Conservation (phyloP, 2,888 invertebrate species). For the Chloromyia formosa region DNA sequence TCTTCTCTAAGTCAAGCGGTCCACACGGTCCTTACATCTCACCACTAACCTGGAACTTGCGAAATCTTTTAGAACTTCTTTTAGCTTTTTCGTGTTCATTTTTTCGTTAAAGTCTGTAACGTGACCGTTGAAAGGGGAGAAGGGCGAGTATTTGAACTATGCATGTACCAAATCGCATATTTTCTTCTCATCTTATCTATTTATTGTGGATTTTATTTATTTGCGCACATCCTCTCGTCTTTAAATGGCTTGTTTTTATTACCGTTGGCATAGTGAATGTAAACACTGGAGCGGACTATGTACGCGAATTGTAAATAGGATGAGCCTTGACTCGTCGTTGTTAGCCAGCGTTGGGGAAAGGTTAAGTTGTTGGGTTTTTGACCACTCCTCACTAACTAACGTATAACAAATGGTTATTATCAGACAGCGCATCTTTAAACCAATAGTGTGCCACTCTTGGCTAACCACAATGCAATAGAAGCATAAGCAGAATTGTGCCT, state of each 20-base stretch:
- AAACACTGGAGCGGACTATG: constrained; percentile 9
- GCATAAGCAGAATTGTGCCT: too few species aligned
- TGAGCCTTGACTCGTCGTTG: background rate
- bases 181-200: constrained; percentile 14
- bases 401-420: constrained; percentile 35
- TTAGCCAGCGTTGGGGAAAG: background rate
- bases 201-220: constrained; percentile 21
- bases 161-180: constrained; percentile 9
- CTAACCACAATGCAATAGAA: background rate
- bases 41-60: background rate
- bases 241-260: constrained; percentile 12
- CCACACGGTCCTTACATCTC: background rate
- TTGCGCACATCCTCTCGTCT: constrained; percentile 20
- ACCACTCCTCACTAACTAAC: constrained; percentile 37
- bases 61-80: background rate
- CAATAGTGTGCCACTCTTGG: background rate
- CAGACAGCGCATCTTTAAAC: background rate
- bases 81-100: background rate
- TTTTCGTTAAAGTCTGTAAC: background rate
- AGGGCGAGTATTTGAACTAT: background rate
- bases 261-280: constrained; percentile 11
- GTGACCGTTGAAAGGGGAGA: background rate
- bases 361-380: constrained; percentile 13
- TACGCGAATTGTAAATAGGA: background rate
- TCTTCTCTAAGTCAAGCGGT: background rate